Evolutionary conservation across 2,797 vertebrate species (phyloP).

Genomic region (Vespertilio murinus): DNA sequence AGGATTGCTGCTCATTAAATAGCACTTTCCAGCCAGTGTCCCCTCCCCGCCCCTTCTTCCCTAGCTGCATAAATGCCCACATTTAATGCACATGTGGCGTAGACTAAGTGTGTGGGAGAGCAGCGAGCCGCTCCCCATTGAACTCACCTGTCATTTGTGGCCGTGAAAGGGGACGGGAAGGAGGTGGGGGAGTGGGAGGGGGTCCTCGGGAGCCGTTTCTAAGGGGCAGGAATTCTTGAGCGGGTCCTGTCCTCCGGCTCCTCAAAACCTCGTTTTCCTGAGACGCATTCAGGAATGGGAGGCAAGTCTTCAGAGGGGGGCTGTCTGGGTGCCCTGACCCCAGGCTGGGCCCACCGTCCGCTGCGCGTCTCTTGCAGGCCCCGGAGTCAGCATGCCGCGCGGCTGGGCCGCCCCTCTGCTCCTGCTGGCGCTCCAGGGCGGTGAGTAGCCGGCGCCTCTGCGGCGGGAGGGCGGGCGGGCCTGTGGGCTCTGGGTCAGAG

Average conservation of each 20-base stretch:
- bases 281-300: neutral
- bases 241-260: neutral
- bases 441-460: slow-evolving; percentile 71
- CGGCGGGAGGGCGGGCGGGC: accelerated
- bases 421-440: slow-evolving; percentile 75
- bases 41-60: neutral
- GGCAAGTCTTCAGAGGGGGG: neutral
- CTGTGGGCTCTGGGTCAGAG: neutral
- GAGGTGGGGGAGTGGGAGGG: neutral
- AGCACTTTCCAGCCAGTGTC: neutral
- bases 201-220: too few relatives aligned
- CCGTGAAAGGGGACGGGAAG: neutral
- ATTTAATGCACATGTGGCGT: accelerated
- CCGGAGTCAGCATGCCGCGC: slow-evolving; percentile 57
- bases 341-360: neutral
- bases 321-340: neutral
- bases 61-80: neutral
- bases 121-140: neutral
- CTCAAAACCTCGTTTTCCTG: neutral
- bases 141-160: neutral
- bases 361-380: slow-evolving; percentile 34
- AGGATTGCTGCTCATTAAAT: neutral
- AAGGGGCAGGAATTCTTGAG: neutral
- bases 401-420: slow-evolving; percentile 64
- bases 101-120: neutral